Evolutionary conservation across 2,113 vertebrate genomes (phyloP).

Genomic region (Trichechus manatus): DNA sequence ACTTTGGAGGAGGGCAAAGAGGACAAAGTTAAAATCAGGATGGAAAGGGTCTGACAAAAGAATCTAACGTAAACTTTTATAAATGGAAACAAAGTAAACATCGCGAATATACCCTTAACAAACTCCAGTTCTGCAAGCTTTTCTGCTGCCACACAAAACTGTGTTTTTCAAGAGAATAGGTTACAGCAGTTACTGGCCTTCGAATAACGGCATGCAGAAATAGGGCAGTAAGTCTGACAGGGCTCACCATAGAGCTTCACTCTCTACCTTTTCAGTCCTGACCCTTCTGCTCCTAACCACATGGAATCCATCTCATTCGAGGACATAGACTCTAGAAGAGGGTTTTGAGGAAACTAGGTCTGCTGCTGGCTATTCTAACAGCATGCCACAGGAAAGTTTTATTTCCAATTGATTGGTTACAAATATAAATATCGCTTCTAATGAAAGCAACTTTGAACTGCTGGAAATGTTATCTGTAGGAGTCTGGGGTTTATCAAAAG

Average conservation of each 20-base stretch:
- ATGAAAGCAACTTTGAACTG: conserved; percentile 82
- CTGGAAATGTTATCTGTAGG: conserved; percentile 84
- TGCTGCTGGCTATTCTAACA: conserved; percentile 81
- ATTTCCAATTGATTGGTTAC: conserved; percentile 88
- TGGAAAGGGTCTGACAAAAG: conserved; percentile 73
- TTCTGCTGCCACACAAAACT: conserved; percentile 84
- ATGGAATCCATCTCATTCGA: conserved; percentile 87
- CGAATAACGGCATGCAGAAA: neutral
- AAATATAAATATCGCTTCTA: conserved; percentile 87
- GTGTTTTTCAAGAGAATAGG: conserved; percentile 88
- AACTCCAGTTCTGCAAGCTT: conserved; percentile 79
- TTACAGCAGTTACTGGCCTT: conserved; percentile 83
- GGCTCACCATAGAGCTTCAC: conserved; percentile 74
- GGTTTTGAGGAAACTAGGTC: conserved; percentile 19
- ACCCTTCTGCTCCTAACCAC: conserved; percentile 76
- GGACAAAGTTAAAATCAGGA: conserved; percentile 47
- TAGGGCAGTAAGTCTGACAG: neutral
- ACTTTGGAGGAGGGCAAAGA: neutral
- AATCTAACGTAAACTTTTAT: conserved; percentile 70
- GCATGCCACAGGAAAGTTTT: conserved; percentile 84
- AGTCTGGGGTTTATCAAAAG: conserved; percentile 84
- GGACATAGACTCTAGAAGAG: conserved; percentile 76
- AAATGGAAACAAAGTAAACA: conserved; percentile 76
- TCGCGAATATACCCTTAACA: conserved; percentile 81
- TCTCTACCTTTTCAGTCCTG: conserved; percentile 77